Base-by-base conservation (phyloP, 1,140 invertebrate species). In the Psilanteris sp. region DNA sequence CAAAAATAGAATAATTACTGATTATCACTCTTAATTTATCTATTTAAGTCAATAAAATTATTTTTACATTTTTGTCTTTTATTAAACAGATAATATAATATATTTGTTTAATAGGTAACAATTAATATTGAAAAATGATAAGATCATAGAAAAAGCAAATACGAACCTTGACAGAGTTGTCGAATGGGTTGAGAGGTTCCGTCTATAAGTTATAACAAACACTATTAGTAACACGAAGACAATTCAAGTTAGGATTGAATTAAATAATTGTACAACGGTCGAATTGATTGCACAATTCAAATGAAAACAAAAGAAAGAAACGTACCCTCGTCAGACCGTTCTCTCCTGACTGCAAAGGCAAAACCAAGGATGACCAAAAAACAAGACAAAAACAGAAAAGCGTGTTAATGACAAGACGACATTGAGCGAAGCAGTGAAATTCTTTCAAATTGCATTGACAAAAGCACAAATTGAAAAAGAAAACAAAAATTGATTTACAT, bases 121-220 rank as follows among this genome's bases (percentile, higher is more conserved):
- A n/a, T n/a, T n/a, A n/a, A n/a, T n/a, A n/a, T n/a, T n/a, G n/a
- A n/a, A n/a, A n/a, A n/a, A n/a, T n/a, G n/a, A n/a, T n/a, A n/a
- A n/a, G n/a, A n/a, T n/a, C n/a, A n/a, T n/a, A n/a, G n/a, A n/a
- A n/a, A n/a, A n/a, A n/a, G n/a, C n/a, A n/a, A 37, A 55, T 74
- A 81, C 81, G 31, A 54, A 93, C 91, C 90, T 90, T 90, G 82
- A 90, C 88, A 84, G 90, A 88, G 89, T 89, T 91, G 82, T 94
- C 93, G 90, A 95, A 95, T 90, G 94, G 94, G 92, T 94, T 95
- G 90, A 94, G 92, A 91, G 94, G 94, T 91, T 95, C 94, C 80
- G 93, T 91, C 92, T 93, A 87, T 7, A 88, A 88, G 39, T 14
- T 3, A 57, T 9, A 52, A 9, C 16, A 13, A 5, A 31, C n/a